Base-by-base conservation (phyloP, 2,888 invertebrate genomes). In the Cephonodes hylas region DNA sequence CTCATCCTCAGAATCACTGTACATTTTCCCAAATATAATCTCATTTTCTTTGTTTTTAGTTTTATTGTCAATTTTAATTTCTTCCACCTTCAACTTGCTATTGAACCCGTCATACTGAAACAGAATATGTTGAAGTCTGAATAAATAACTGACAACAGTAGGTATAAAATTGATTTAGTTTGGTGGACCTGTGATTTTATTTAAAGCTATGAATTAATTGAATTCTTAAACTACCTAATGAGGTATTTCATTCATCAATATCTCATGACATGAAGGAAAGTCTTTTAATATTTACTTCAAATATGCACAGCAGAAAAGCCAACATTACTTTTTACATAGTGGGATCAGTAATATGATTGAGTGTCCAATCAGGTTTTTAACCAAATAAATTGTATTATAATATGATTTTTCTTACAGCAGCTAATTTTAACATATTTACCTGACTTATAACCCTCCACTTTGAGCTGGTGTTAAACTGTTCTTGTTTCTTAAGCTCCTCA, bases 401-500 rank as follows among this genome's bases (percentile, higher is more conserved):
- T n/a, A n/a, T n/a, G n/a, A n/a, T n/a, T n/a, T n/a, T n/a, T n/a
- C n/a, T n/a, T n/a, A n/a, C n/a, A n/a, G n/a, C n/a, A n/a, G n/a
- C n/a, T 20, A 34, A 6, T 7, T 34, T 23, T 10, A 48, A 27
- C 20, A 6, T 27, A 38, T 20, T 23, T 73, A 90, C 93, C 84
- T 91, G 85, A 73, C 80, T 91, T 13, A 93, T 77, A 58, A 93
- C 88, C 66, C 84, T 86, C 93, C 93, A 93, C 71, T 91, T 93
- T 0, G 91, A 85, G 58, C 80, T 87, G 18, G 81, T 85, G 61
- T 85, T 81, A 59, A 89, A 89, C 64, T 86, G 84, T 60, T 92
- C 93, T 20, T 86, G 66, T 61, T 88, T 89, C 61, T 74, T 85
- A 8, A 96, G 73, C 67, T 96, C 94, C 60, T 94, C 93, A 0